phyloP scores from a whole-genome alignment of 2,797 vertebrate genomes.

The Falco biarmicus region DNA sequence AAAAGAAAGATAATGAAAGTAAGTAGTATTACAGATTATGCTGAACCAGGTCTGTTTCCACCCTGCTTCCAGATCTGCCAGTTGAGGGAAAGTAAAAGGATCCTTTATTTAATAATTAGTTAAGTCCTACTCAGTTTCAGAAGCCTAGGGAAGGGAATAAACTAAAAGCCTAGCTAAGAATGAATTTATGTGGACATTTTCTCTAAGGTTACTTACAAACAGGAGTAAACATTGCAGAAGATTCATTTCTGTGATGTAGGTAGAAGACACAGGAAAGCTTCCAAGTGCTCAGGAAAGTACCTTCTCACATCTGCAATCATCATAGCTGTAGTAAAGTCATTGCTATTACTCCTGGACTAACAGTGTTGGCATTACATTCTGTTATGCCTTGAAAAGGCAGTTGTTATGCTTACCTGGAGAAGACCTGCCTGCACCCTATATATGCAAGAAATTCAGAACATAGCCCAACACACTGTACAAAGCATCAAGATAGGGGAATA shows the following conservation, averaged over 20 bases:
- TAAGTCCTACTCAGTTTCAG: slow-evolving; percentile 14
- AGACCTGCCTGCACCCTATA: not conserved
- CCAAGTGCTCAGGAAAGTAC: not conserved
- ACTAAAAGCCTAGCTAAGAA: not conserved
- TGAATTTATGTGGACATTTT: not conserved
- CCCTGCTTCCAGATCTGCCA: slow-evolving; percentile 43
- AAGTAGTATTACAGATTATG: not conserved
- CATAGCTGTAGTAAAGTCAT: not conserved
- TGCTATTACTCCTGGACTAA: not conserved
- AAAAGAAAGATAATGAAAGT: not conserved
- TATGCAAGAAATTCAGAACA: not conserved
- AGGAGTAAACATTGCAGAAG: not conserved
- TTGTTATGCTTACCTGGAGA: not conserved
- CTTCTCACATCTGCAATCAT: not conserved
- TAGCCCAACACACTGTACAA: not conserved
- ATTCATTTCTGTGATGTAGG: not conserved
- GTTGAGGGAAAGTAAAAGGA: not conserved
- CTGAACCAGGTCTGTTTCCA: slow-evolving; percentile 13
- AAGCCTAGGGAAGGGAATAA: not conserved
- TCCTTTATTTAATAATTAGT: slow-evolving; percentile 28
- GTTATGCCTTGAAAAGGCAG: not conserved
- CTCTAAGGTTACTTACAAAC: not conserved
- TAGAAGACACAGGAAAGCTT: not conserved
- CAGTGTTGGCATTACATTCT: not conserved
- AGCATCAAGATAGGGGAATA: not conserved